These are phyloP conservation scores for Ctenosaura bakeri DNA, from an alignment of 2,797 vertebrate genomes.

Conservation along the genomic window DNA sequence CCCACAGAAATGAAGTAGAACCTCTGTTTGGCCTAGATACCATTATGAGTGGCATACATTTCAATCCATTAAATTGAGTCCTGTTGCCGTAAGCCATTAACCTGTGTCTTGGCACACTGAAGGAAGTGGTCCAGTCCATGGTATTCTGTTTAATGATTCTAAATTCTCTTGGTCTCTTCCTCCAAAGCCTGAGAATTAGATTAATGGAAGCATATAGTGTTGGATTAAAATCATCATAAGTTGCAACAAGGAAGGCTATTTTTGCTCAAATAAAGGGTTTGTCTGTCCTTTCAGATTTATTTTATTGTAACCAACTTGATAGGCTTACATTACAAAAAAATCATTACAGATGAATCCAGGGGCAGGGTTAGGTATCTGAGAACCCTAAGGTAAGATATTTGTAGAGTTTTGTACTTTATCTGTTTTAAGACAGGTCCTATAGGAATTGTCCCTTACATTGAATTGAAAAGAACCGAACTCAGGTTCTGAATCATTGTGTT, in stretches of 20 bases:
- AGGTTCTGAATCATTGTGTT: background rate
- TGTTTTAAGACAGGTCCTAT: background rate
- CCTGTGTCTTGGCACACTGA: conserved; percentile 52
- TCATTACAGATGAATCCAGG: conserved; percentile 1
- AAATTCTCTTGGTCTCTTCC: conserved; percentile 49
- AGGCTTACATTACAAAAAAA: conserved; percentile 26
- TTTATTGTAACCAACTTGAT: conserved; percentile 39
- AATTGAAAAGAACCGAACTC: background rate
- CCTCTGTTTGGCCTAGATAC: conserved; percentile 62
- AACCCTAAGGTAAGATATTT: background rate
- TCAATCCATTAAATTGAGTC: conserved; percentile 72
- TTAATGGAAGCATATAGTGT: conserved; percentile 38
- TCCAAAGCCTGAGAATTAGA: conserved; percentile 32
- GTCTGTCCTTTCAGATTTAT: conserved; percentile 41
- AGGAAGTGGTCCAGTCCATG: conserved; percentile 14
- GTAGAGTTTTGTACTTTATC: background rate
- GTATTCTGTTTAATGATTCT: conserved; percentile 31
- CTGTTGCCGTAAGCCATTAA: conserved; percentile 65
- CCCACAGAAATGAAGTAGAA: conserved; percentile 57
- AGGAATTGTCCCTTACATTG: background rate
- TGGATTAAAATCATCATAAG: conserved; percentile 32
- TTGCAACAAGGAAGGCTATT: background rate
- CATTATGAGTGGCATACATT: conserved; percentile 66
- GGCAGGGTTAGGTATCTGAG: background rate
- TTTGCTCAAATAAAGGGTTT: background rate